phyloP scores from a whole-genome alignment of 2,797 vertebrate species.

The Morus bassanus region DNA sequence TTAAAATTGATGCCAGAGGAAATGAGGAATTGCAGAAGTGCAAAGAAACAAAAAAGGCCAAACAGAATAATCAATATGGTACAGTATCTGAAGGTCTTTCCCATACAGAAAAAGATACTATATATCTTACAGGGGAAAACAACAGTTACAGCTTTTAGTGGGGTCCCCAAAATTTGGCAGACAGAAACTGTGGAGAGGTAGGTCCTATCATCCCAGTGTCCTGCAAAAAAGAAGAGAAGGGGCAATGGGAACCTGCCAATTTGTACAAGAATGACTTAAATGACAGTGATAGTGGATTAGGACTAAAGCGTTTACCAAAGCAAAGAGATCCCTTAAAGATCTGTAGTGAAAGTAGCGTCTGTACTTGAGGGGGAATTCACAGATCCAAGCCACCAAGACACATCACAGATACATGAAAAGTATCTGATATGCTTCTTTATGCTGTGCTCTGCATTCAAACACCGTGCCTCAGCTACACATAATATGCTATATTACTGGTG shows the following conservation, averaged over 20 bases:
- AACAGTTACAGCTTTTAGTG: background rate
- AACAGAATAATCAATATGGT: background rate
- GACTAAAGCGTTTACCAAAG: background rate
- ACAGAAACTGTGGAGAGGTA: background rate
- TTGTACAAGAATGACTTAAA: background rate
- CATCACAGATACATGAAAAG: background rate
- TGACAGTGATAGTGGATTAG: background rate
- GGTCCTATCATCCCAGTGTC: background rate
- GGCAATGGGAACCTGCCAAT: background rate
- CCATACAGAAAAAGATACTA: background rate
- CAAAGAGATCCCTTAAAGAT: background rate
- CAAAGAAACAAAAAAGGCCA: background rate
- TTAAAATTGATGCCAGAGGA: background rate
- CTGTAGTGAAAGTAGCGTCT: background rate
- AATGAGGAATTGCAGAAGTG: background rate
- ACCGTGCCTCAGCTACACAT: background rate
- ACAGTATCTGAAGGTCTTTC: background rate
- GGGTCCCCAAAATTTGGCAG: background rate
- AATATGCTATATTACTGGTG: background rate
- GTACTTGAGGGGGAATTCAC: background rate
- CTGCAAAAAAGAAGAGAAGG: background rate
- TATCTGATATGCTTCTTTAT: background rate
- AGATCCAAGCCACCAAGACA: background rate
- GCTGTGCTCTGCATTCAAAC: background rate
- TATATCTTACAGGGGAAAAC: background rate